Base-by-base conservation (phyloP, 2,888 invertebrate species). In the Cryptocheilus praepositus region DNA sequence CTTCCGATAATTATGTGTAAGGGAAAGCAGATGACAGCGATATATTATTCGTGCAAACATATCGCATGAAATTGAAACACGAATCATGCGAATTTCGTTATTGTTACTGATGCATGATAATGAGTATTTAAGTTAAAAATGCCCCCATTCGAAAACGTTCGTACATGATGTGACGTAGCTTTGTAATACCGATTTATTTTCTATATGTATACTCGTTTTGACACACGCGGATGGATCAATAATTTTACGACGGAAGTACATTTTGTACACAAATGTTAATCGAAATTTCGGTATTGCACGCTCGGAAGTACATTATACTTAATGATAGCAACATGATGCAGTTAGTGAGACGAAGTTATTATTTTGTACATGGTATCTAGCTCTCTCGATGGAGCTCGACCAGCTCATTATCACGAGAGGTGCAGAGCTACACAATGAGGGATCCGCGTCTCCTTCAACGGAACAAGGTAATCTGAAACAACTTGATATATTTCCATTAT, bases 361-460 rank as follows among this genome's bases (percentile, higher is more conserved):
- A 88, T 90, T 89, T 90, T 91, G 85, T 87, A 83, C 85, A 85
- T 89, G 89, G 89, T 88, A 90, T 88, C 83, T 90, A 92, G 91
- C 90, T 92, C 89, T 92, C 92, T 90, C 91, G 92, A 88, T 92
- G 91, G 91, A 92, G 92, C 89, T 92, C 92, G 73, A 89, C 91
- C 90, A 92, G 92, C 89, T 92, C 92, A 83, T 89, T 92, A 82
- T 92, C 92, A 81, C 90, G 90, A 87, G 92, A 92, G 86, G 92
- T 92, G 85, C 91, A 91, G 88, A 91, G 89, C 88, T 91, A 91
- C 89, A 91, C 91, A 89, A 89, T 89, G 89, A 89, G 88, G 87
- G 88, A 87, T 89, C 89, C 87, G 89, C 88, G 85, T 83, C 87
- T 84, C 83, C 85, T 84, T 76, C 88, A 85, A 80, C 84, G 85